A percentile compares a stretch with the other conserved stretches of the same genome.
These are phyloP conservation scores for Cheumatopsyche charites DNA, from an alignment of 1,140 invertebrate species.

Conservation along the genomic window DNA sequence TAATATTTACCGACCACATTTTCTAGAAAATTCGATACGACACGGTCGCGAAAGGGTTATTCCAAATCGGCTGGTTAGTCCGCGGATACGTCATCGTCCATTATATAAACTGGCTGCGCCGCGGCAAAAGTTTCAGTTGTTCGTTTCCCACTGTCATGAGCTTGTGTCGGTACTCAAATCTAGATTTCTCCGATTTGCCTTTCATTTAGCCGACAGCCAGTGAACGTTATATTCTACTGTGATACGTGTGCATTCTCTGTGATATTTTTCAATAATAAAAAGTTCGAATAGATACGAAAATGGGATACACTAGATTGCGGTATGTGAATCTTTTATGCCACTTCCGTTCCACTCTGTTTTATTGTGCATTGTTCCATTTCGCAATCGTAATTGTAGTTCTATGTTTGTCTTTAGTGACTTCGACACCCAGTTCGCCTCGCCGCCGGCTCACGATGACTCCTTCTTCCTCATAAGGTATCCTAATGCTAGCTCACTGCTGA, in stretches of 20 bases:
- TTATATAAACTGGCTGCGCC: conserved; percentile 26
- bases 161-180: conserved; percentile 23
- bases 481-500: conserved; percentile 54
- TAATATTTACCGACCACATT: no score
- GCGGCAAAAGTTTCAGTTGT: background rate
- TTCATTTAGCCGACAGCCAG: conserved; percentile 18
- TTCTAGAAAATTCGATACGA: no score
- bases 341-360: background rate
- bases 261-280: conserved; percentile 29
- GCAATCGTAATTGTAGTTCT: conserved; percentile 6
- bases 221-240: conserved; percentile 1
- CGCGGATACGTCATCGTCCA: background rate
- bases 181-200: conserved; percentile 33
- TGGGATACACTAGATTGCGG: conserved; percentile 22
- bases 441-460: conserved; percentile 72
- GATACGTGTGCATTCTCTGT: conserved; percentile 7
- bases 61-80: background rate
- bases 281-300: conserved; percentile 13
- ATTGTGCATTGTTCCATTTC: conserved; percentile 1
- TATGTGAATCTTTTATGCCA: background rate
- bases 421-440: conserved; percentile 69
- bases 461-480: conserved; percentile 73
- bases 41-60: conserved; percentile 18
- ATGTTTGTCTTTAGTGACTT: conserved; percentile 66
- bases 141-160: conserved; percentile 15